phyloP scores from a whole-genome alignment of 2,888 invertebrate species.

The Tridacna crocea region DNA sequence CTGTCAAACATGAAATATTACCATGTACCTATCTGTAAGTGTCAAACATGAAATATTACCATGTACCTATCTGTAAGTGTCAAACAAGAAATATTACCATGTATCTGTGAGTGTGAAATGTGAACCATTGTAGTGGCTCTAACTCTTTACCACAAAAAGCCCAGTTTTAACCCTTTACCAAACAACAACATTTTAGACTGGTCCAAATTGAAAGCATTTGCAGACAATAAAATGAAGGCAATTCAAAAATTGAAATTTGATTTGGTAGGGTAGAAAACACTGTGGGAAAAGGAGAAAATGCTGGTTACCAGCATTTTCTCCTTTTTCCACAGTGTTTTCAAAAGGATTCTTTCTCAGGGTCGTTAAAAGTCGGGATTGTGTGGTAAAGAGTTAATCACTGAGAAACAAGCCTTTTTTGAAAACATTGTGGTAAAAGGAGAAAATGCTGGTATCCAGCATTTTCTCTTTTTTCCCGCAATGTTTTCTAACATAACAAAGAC shows the following conservation, averaged over 20 bases:
- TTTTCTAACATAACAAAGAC: too few species aligned
- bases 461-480: not conserved
- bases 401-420: not conserved
- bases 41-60: constrained; percentile 58
- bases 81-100: constrained; percentile 61
- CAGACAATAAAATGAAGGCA: too few species aligned
- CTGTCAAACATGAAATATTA: constrained; percentile 68
- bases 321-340: not conserved
- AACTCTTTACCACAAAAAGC: not conserved
- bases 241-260: too few species aligned
- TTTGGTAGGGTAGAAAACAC: not conserved
- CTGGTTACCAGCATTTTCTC: not conserved
- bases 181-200: not conserved
- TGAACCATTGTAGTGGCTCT: not conserved
- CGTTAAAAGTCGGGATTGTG: not conserved
- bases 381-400: not conserved
- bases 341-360: not conserved
- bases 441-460: not conserved
- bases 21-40: constrained; percentile 75
- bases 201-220: too few species aligned
- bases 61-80: constrained; percentile 74
- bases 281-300: not conserved
- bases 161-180: not conserved
- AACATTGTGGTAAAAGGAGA: not conserved
- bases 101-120: constrained; percentile 66